phyloP scores from a whole-genome alignment of 35 echinoderm and acorn worm genomes.

The Lytechinus variegatus region DNA sequence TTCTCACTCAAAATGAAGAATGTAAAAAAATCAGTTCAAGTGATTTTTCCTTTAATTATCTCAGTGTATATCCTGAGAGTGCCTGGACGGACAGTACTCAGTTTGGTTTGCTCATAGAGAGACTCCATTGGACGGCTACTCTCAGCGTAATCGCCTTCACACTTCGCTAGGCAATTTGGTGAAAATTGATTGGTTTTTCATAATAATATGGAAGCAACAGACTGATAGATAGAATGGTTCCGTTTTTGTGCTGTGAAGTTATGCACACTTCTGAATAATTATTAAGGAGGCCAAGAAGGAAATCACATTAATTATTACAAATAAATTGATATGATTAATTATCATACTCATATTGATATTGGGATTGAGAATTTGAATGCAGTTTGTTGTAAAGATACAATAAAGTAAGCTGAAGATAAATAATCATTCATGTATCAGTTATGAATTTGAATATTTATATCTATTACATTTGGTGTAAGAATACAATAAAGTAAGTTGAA shows the following conservation, averaged over 20 bases:
- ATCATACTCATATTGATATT: too few species aligned
- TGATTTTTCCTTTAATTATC: neutral
- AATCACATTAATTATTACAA: neutral
- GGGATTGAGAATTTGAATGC: too few species aligned
- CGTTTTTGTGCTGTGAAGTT: neutral
- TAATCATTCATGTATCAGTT: too few species aligned
- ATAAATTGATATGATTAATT: neutral
- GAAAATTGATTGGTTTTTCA: conserved; percentile 42
- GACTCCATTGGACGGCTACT: neutral
- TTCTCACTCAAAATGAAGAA: too few species aligned
- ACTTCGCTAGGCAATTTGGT: conserved; percentile 28
- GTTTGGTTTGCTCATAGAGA: neutral
- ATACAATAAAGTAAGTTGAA: too few species aligned
- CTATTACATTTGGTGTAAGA: too few species aligned
- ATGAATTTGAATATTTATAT: too few species aligned
- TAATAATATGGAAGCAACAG: neutral
- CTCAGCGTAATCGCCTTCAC: conserved; percentile 25
- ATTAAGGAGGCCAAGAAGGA: neutral
- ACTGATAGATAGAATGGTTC: neutral
- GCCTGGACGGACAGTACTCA: neutral
- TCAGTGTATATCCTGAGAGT: neutral
- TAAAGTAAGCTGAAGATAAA: too few species aligned
- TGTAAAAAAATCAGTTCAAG: neutral
- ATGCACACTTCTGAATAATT: neutral
- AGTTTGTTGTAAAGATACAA: too few species aligned